A percentile compares a stretch with the other conserved stretches of the same genome.
phyloP scores from a whole-genome alignment of 2,113 vertebrate species.

The Struthio camelus region DNA sequence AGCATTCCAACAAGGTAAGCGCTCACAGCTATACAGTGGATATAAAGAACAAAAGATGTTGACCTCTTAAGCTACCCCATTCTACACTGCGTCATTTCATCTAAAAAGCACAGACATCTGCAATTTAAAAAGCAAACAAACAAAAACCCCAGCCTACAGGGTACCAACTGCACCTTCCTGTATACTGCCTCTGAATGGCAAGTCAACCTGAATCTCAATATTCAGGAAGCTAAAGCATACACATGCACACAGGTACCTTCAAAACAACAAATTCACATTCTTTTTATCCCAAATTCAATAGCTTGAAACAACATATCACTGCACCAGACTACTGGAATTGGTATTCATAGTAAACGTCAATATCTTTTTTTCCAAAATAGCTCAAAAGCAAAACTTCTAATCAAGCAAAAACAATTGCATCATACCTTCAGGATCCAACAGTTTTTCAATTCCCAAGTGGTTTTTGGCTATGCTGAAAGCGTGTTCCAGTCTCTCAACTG shows the following conservation, averaged over 20 bases:
- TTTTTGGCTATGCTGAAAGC: slow-evolving; percentile 91
- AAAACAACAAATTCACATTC: background rate
- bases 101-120: background rate
- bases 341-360: background rate
- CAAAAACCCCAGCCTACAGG: background rate
- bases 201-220: background rate
- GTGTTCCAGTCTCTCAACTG: slow-evolving; percentile 87
- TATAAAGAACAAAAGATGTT: background rate
- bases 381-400: background rate
- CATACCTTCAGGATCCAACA: slow-evolving; percentile 96
- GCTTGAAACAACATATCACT: background rate
- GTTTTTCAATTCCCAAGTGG: slow-evolving; percentile 89
- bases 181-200: background rate
- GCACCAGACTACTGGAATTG: background rate
- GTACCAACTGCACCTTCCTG: background rate
- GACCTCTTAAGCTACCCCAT: background rate
- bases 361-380: background rate
- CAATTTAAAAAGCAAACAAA: background rate
- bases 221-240: background rate
- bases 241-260: accelerated
- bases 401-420: background rate
- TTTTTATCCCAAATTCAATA: background rate
- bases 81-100: background rate
- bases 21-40: background rate
- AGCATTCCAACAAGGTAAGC: background rate